Percentiles rank a stretch among this genome's conserved stretches.
Evolutionary conservation across 2,797 vertebrate species (phyloP).

Genomic region (Aldrovandia affinis): DNA sequence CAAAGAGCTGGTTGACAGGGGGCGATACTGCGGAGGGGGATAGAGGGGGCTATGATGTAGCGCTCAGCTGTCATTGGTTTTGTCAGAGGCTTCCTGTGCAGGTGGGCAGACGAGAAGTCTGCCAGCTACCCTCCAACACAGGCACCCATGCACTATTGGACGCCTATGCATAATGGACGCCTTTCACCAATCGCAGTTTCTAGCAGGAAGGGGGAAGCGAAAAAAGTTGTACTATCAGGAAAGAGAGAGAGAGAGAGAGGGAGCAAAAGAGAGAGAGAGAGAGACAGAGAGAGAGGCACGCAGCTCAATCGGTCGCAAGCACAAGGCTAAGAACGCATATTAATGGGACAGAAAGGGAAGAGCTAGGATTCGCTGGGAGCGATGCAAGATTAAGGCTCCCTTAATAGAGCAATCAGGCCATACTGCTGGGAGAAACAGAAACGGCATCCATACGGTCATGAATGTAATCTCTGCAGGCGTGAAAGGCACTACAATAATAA

Average conservation of each 20-base stretch:
- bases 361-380: conserved; percentile 11
- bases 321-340: conserved; percentile 24
- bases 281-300: conserved; percentile 38
- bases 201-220: conserved; percentile 55
- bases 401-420: conserved; percentile 16
- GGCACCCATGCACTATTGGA: conserved; percentile 79
- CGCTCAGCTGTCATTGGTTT: conserved; percentile 78
- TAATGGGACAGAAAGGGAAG: conserved; percentile 32
- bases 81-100: conserved; percentile 79
- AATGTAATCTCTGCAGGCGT: neutral
- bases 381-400: conserved; percentile 26
- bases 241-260: neutral
- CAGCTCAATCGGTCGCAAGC: conserved; percentile 7
- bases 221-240: conserved; percentile 28
- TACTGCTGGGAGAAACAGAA: neutral
- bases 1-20: conserved; percentile 55
- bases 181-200: conserved; percentile 73
- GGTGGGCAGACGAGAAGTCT: conserved; percentile 71
- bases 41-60: conserved; percentile 58
- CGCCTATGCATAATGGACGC: conserved; percentile 83
- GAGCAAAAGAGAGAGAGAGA: neutral
- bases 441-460: conserved; percentile 12
- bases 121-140: conserved; percentile 80
- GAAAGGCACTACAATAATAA: conserved; percentile 17
- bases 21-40: conserved; percentile 35